phyloP scores from a whole-genome alignment of 2,888 invertebrate species.

The Himalopsyche japonica region DNA sequence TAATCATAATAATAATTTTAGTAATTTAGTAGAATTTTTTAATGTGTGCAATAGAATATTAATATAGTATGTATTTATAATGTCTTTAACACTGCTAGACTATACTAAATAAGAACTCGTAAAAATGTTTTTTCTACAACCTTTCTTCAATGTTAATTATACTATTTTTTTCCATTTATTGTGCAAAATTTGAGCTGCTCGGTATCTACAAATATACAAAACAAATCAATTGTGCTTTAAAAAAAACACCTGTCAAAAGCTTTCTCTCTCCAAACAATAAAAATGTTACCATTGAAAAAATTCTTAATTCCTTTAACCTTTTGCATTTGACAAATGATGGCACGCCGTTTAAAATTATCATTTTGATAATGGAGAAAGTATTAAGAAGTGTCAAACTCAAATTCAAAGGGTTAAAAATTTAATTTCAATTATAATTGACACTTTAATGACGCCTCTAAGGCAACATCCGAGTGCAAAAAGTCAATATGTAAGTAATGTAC shows the following conservation, averaged over 20 bases:
- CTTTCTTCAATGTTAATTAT: not conserved
- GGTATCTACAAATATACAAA: not conserved
- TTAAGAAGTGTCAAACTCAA: too few species aligned
- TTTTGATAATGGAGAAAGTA: too few species aligned
- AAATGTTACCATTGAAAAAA: too few species aligned
- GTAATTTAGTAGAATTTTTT: not conserved
- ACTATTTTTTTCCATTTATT: not conserved
- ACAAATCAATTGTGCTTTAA: not conserved
- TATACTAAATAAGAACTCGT: not conserved
- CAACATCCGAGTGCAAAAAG: too few species aligned
- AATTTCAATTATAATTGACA: too few species aligned
- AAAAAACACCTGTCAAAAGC: not conserved
- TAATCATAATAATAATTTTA: not conserved
- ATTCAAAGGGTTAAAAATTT: too few species aligned
- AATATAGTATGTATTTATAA: not conserved
- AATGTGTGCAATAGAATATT: not conserved
- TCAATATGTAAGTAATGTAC: too few species aligned
- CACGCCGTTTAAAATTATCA: too few species aligned
- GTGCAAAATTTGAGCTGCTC: not conserved
- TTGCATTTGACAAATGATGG: too few species aligned
- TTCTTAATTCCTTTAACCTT: too few species aligned
- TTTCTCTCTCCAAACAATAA: too few species aligned
- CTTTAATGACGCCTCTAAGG: too few species aligned
- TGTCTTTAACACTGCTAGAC: not conserved
- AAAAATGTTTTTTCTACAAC: not conserved